Conservation (phyloP, 2,797 vertebrate species). For the Steatocranus sp. region DNA sequence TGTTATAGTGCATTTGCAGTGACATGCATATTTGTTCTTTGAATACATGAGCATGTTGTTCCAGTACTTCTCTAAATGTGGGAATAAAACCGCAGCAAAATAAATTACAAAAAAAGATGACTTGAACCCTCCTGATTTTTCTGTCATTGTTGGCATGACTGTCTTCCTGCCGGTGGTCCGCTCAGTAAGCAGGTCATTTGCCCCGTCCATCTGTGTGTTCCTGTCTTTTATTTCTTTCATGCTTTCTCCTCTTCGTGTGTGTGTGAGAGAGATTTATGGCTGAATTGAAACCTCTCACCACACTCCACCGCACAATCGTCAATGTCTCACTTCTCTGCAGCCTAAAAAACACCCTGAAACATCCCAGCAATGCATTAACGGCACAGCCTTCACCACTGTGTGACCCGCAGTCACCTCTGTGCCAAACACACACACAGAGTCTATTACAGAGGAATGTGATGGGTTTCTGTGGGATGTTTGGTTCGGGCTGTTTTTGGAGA, state of each 20-base stretch:
- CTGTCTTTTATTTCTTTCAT: background rate
- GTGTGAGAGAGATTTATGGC: background rate
- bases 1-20: background rate
- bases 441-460: slow-evolving; percentile 42
- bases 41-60: background rate
- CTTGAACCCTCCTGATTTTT: background rate
- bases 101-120: background rate
- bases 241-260: background rate
- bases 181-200: background rate
- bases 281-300: background rate
- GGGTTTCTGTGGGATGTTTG: slow-evolving; percentile 40
- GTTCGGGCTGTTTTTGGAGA: slow-evolving; percentile 48
- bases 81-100: background rate
- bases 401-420: slow-evolving; percentile 2
- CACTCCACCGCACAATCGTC: background rate
- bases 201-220: background rate
- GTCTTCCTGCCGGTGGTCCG: background rate
- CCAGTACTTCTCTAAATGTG: background rate
- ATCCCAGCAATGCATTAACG: slow-evolving; percentile 41
- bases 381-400: slow-evolving; percentile 18
- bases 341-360: slow-evolving; percentile 1
- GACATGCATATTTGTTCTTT: background rate
- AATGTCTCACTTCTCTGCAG: background rate
- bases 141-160: background rate
- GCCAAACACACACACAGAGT: background rate